phyloP scores from a whole-genome alignment of 64 coral and sea anemone species.

The Orbicella faveolata region DNA sequence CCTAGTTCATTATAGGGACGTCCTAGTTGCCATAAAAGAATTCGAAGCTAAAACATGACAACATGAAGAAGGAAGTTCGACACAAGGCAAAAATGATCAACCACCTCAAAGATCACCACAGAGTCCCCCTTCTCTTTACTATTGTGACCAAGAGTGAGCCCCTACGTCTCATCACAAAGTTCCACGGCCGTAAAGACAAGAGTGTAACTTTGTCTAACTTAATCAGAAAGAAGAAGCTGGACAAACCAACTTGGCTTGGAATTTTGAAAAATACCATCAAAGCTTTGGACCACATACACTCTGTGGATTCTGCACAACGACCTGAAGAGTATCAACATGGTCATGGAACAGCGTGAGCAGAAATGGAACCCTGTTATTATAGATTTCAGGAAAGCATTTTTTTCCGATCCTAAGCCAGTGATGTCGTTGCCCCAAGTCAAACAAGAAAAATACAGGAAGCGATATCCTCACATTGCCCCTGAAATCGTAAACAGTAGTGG shows the following conservation, averaged over 20 bases:
- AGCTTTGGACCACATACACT: conserved; percentile 36
- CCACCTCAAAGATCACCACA: conserved; percentile 45
- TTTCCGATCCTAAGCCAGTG: not conserved
- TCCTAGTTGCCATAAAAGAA: conserved; percentile 59
- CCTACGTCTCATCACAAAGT: conserved; percentile 42
- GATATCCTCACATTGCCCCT: conserved; percentile 54
- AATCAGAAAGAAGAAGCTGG: conserved; percentile 21
- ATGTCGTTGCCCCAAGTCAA: not conserved
- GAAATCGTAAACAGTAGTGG: conserved; percentile 9
- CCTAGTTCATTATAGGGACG: conserved; percentile 53
- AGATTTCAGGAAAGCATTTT: conserved; percentile 57
- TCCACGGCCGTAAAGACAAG: conserved; percentile 38
- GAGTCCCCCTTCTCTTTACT: conserved; percentile 59
- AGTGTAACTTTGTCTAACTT: conserved; percentile 25
- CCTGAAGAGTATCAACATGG: conserved; percentile 56
- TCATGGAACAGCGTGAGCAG: conserved; percentile 24
- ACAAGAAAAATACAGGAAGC: not conserved
- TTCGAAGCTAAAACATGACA: not conserved
- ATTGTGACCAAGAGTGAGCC: conserved; percentile 28
- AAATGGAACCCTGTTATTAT: conserved; percentile 31
- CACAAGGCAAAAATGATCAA: conserved; percentile 52
- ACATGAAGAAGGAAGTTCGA: conserved; percentile 38
- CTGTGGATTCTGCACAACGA: conserved; percentile 63
- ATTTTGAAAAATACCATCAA: conserved; percentile 27
- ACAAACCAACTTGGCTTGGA: conserved; percentile 29